Conservation (phyloP, 2,888 invertebrate species). For the Drosophila paramelanica region DNA sequence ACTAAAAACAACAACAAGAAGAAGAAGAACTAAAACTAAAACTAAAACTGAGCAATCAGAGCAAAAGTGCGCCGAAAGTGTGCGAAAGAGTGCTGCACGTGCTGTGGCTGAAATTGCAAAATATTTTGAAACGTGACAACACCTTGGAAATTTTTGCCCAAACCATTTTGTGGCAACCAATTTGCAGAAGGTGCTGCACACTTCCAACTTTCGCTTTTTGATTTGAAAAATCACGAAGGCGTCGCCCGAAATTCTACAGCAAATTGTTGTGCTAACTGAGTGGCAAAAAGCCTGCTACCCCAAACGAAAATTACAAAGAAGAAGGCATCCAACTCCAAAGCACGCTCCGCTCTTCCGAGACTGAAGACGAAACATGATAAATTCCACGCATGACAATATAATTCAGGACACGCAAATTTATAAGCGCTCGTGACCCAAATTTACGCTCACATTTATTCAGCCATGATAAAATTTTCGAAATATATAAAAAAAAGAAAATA, state of each 20-base stretch:
- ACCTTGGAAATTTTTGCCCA: slow-evolving; percentile 39
- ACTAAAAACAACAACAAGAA: slow-evolving; percentile 21
- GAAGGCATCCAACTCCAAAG: slow-evolving; percentile 25
- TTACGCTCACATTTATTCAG: slow-evolving; percentile 18
- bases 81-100: background rate
- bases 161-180: slow-evolving; percentile 48
- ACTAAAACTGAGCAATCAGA: slow-evolving; percentile 31
- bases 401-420: slow-evolving; percentile 53
- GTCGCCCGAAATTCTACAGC: slow-evolving; percentile 35
- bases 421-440: slow-evolving; percentile 35
- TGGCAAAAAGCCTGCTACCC: slow-evolving; percentile 12
- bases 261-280: slow-evolving; percentile 57
- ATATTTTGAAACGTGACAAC: slow-evolving; percentile 68
- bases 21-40: too few species aligned
- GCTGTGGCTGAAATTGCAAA: slow-evolving; percentile 45
- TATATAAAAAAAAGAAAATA: background rate
- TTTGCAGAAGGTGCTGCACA: slow-evolving; percentile 62
- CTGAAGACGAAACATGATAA: slow-evolving; percentile 28
- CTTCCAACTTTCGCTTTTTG: slow-evolving; percentile 24
- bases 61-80: slow-evolving; percentile 3
- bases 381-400: slow-evolving; percentile 43
- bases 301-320: background rate
- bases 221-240: slow-evolving; percentile 30
- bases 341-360: slow-evolving; percentile 35
- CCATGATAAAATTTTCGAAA: slow-evolving; percentile 6